These are phyloP conservation scores for Chelon labrosus DNA, from an alignment of 2,797 vertebrate genomes.

Conservation along the genomic window DNA sequence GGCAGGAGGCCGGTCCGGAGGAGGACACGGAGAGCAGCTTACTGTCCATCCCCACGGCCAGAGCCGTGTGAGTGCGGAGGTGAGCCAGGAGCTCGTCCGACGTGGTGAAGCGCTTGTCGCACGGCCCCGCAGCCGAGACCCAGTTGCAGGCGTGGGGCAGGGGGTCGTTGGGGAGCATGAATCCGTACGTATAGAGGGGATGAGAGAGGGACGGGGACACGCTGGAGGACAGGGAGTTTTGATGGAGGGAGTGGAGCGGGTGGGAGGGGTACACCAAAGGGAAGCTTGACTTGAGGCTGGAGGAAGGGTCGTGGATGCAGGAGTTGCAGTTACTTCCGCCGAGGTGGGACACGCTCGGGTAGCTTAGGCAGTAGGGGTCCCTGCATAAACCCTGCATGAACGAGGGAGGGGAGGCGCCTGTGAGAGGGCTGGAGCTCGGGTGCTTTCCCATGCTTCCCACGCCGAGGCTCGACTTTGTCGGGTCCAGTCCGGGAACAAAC, in stretches of 20 bases:
- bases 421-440: slow-evolving; percentile 95
- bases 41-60: slow-evolving; percentile 88
- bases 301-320: slow-evolving; percentile 92
- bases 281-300: slow-evolving; percentile 91
- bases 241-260: slow-evolving; percentile 93
- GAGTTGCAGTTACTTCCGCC: slow-evolving; percentile 93
- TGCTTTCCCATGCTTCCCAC: slow-evolving; percentile 90
- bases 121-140: slow-evolving; percentile 96
- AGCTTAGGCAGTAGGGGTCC: slow-evolving; percentile 97
- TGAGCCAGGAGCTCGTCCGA: slow-evolving; percentile 97
- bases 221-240: slow-evolving; percentile 88
- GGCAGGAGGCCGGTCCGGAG: slow-evolving; percentile 90
- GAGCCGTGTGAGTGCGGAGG: slow-evolving; percentile 94
- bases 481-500: slow-evolving; percentile 92
- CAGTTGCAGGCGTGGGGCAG: slow-evolving; percentile 97
- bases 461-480: slow-evolving; percentile 89
- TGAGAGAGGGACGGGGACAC: slow-evolving; percentile 91
- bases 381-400: slow-evolving; percentile 98
- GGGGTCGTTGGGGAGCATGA: slow-evolving; percentile 96
- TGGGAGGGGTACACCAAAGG: slow-evolving; percentile 94
- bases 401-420: slow-evolving; percentile 94
- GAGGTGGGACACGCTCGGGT: slow-evolving; percentile 91
- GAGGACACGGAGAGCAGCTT: slow-evolving; percentile 94
- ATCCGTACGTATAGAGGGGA: slow-evolving; percentile 96
- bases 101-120: slow-evolving; percentile 95